phyloP scores from a whole-genome alignment of 2,113 vertebrate genomes.

The Aythya baeri region DNA sequence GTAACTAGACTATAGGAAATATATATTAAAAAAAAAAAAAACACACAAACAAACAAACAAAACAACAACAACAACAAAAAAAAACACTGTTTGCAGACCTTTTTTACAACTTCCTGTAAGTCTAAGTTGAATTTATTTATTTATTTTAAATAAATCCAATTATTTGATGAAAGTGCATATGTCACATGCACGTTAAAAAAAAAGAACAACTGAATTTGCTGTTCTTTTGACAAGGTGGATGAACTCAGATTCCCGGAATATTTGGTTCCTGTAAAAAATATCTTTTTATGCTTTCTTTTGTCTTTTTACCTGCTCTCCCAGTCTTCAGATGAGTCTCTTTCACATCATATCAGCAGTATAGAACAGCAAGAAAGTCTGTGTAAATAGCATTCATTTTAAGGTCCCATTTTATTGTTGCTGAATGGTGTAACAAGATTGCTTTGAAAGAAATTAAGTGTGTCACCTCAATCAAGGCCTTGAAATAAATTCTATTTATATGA shows the following conservation, averaged over 20 bases:
- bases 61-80: not conserved
- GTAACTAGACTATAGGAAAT: not conserved
- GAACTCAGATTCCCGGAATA: not conserved
- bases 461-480: not conserved
- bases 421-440: not conserved
- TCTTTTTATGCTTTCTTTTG: not conserved
- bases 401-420: not conserved
- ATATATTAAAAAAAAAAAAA: not conserved
- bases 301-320: not conserved
- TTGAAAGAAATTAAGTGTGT: not conserved
- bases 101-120: not conserved
- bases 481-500: not conserved
- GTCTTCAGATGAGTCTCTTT: not conserved
- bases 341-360: not conserved
- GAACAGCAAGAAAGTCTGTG: not conserved
- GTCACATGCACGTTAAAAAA: not conserved
- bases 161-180: not conserved
- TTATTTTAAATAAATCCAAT: not conserved
- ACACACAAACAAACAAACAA: not conserved
- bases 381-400: not conserved
- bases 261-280: not conserved
- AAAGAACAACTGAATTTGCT: not conserved
- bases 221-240: not conserved
- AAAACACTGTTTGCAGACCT: not conserved
- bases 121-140: not conserved